A percentile compares a stretch with the other conserved stretches of the same genome.
These are phyloP conservation scores for Cataglyphis livida DNA, from an alignment of 2,888 invertebrate genomes.

Conservation along the genomic window DNA sequence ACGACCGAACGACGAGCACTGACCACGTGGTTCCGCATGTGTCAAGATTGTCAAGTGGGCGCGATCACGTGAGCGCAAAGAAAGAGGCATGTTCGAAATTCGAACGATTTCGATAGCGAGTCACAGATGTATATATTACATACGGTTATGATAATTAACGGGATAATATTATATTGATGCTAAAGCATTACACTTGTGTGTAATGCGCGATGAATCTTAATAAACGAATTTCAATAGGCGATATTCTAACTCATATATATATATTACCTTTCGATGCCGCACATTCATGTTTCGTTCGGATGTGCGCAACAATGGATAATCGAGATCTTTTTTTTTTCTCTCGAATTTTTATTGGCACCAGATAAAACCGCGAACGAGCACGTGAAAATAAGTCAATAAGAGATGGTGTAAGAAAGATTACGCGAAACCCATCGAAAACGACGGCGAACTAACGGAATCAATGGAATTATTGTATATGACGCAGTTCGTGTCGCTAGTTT, in stretches of 20 bases:
- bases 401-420: background rate
- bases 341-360: background rate
- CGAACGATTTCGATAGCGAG: background rate
- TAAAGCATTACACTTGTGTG: background rate
- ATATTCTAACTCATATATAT: background rate
- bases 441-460: background rate
- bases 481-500: background rate
- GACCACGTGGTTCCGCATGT: background rate
- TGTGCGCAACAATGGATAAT: background rate
- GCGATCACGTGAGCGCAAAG: constrained; percentile 9
- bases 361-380: background rate
- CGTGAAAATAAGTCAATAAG: background rate
- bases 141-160: background rate
- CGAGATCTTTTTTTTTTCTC: background rate
- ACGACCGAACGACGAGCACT: background rate
- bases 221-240: background rate
- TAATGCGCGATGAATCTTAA: background rate
- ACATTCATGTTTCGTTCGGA: constrained; percentile 70
- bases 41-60: background rate
- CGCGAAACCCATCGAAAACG: background rate
- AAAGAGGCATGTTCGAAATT: constrained; percentile 1
- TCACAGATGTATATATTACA: background rate
- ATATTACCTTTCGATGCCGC: constrained; percentile 71
- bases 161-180: background rate
- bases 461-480: background rate